These are phyloP conservation scores for Meandrusa payeni DNA, from an alignment of 2,888 invertebrate genomes.

Conservation along the genomic window DNA sequence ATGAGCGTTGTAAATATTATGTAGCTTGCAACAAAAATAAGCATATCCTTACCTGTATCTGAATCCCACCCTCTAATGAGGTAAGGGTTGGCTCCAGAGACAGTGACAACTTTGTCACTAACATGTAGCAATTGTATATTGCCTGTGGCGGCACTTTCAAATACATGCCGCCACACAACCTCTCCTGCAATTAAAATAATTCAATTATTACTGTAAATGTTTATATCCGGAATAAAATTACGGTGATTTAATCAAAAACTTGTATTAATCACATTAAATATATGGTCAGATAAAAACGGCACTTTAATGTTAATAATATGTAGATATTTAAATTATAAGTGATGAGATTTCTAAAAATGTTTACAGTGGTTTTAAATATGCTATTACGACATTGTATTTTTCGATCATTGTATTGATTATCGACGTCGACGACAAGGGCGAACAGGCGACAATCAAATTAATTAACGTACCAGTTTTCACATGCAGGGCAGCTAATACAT, in stretches of 20 bases:
- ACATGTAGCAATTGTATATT: conserved; percentile 85
- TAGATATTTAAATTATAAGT: too few relatives aligned
- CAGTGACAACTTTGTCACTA: conserved; percentile 85
- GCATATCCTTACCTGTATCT: conserved; percentile 83
- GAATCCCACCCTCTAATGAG: conserved; percentile 90
- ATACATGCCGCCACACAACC: conserved; percentile 91
- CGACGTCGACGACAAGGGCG: not conserved
- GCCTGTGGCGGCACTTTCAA: conserved; percentile 84
- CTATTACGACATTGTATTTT: too few relatives aligned
- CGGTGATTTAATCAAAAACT: too few relatives aligned
- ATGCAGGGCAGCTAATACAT: conserved; percentile 91
- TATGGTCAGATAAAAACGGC: too few relatives aligned
- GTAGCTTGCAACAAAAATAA: too few relatives aligned
- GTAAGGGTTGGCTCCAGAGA: conserved; percentile 87
- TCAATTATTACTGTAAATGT: too few relatives aligned
- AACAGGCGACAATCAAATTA: conserved; percentile 44
- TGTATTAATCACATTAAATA: too few relatives aligned
- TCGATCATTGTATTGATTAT: too few relatives aligned
- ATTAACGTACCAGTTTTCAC: conserved; percentile 84
- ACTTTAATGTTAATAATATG: too few relatives aligned
- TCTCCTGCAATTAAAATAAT: conserved; percentile 73
- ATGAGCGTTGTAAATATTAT: not conserved
- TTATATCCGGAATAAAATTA: too few relatives aligned
- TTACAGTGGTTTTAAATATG: too few relatives aligned
- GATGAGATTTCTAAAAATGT: too few relatives aligned